A percentile compares a stretch with the other conserved stretches of the same genome.
Evolutionary conservation across 2,113 vertebrate species (phyloP).

Genomic region (Sander lucioperca): DNA sequence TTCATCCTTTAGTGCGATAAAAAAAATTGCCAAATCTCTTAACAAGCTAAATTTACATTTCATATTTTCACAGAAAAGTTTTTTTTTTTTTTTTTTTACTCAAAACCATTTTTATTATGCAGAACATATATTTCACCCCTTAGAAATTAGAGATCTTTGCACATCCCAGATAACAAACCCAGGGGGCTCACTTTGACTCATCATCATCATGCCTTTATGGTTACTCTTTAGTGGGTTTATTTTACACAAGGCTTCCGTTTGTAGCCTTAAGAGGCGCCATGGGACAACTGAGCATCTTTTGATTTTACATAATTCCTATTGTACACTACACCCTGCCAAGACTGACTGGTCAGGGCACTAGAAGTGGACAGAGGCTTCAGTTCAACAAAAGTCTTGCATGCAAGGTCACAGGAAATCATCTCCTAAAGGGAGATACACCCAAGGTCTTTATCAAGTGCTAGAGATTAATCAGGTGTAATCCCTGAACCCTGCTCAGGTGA

Average conservation of each 20-base stretch:
- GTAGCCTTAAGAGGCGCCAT: conserved; percentile 31
- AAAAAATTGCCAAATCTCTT: conserved; percentile 65
- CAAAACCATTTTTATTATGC: conserved; percentile 52
- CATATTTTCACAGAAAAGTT: conserved; percentile 75
- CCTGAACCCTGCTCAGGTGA: conserved; percentile 42
- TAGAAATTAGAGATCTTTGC: conserved; percentile 75
- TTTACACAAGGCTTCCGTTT: conserved; percentile 22
- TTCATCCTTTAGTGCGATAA: conserved; percentile 60
- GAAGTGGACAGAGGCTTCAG: conserved; percentile 9
- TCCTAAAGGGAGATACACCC: conserved; percentile 25
- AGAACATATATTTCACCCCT: conserved; percentile 50
- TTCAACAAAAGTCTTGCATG: conserved; percentile 28
- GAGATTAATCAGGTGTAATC: conserved; percentile 48
- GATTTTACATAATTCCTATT: conserved; percentile 51
- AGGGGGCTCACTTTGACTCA: conserved; percentile 72
- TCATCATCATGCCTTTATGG: conserved; percentile 57
- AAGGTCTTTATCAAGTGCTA: conserved; percentile 55
- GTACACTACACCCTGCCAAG: conserved; percentile 15
- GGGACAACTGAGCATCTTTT: conserved; percentile 43
- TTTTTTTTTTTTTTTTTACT: conserved; percentile 31
- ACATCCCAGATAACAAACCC: conserved; percentile 78
- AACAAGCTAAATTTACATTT: conserved; percentile 68
- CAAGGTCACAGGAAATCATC: conserved; percentile 40
- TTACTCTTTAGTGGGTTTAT: conserved; percentile 17
- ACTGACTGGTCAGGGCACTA: conserved; percentile 5